Base-by-base conservation (phyloP, 2,888 invertebrate genomes). In the Drosophila paramelanica region DNA sequence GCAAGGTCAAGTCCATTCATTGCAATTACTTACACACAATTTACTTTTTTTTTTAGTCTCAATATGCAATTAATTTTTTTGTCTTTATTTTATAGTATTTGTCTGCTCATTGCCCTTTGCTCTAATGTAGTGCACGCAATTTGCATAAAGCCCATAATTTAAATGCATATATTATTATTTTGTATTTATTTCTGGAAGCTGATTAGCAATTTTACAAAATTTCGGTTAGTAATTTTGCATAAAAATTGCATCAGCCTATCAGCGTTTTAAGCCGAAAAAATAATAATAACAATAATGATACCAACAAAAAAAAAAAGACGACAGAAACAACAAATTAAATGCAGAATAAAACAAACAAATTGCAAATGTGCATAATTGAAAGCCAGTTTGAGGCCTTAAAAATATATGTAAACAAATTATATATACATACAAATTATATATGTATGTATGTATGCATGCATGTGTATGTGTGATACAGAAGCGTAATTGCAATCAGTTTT, bases 201-300 rank as follows among this genome's bases (percentile, higher is more conserved):
- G 73, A 82, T 81, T 79, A 73, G 66, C 41, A 65, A 62, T 77
- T 77, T 59, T 38, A 38, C 62, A 51, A 55, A 55, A 65, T 70
- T 59, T 87, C 69, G 62, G 75, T 89, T 81, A 75, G 82, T 76
- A 86, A 86, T 88, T 88, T 77, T 68, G 70, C 83, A 77, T 76
- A 82, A 85, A 64, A 69, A 88, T 86, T 86, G 85, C 85, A 88
- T 86, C 85, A 86, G 85, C 85, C 81, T 60, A 47, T 53, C 49
- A 77, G 56, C 73, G 23, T 51, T 68, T 68, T 42, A 52, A 43
- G 10, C 38, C n/a, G 17, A 50, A 47, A 77, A 73, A 66, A 57
- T 36, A 45, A 52, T 52, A 67, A 43, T 46, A 46, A 36, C 10
- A 69, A 58, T 45, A 41, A 57, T 36, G 36, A 36, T 36, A 49